These are phyloP conservation scores for Brienomyrus longianalis DNA, from an alignment of 2,113 vertebrate genomes.

Conservation along the genomic window DNA sequence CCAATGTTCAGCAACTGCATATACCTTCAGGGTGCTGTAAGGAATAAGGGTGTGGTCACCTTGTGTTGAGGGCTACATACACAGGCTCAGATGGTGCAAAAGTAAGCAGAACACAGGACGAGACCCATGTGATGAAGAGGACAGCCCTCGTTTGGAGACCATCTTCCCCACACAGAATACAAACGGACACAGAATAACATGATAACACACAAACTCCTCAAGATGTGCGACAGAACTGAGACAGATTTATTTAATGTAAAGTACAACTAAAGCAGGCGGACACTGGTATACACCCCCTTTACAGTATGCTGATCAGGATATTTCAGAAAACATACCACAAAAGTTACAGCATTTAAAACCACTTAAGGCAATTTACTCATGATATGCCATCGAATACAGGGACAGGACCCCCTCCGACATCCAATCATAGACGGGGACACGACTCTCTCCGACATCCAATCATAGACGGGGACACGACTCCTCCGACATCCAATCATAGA, in stretches of 20 bases:
- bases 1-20: neutral
- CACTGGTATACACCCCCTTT: neutral
- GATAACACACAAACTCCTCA: neutral
- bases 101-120: neutral
- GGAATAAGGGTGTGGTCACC: neutral
- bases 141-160: neutral
- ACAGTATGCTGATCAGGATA: neutral
- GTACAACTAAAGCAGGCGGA: neutral
- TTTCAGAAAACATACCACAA: neutral
- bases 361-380: neutral
- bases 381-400: neutral
- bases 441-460: neutral
- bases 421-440: neutral
- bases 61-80: neutral
- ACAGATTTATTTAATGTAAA: neutral
- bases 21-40: neutral
- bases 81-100: too few relatives aligned
- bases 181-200: neutral
- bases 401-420: neutral
- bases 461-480: fast-evolving
- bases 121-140: neutral
- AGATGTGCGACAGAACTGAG: neutral
- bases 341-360: neutral
- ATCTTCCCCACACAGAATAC: neutral
- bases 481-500: neutral